Evolutionary conservation across 30 jellyfish, hydroid and myxozoan genomes (phyloP).

Genomic region (Aurelia aurita complex sp. Pacific): DNA sequence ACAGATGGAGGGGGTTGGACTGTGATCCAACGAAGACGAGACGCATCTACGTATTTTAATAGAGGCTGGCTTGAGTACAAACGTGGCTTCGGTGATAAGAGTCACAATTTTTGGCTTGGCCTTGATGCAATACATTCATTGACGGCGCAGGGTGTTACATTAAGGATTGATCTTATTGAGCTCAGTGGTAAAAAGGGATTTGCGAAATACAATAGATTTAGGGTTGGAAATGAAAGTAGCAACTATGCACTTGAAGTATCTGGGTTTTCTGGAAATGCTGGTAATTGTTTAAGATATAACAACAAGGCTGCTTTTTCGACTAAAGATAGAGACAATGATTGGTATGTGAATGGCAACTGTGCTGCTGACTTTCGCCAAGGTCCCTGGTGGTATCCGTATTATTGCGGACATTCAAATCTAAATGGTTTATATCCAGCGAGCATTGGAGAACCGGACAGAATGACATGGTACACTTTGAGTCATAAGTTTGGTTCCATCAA

Average conservation of each 20-base stretch:
- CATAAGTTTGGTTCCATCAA: constrained; percentile 36
- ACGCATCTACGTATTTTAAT: constrained; percentile 19
- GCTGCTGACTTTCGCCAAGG: constrained; percentile 36
- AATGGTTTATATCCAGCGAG: constrained; percentile 58
- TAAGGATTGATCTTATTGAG: constrained; percentile 38
- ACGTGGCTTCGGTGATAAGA: constrained; percentile 51
- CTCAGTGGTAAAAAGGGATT: constrained; percentile 25
- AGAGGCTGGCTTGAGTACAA: constrained; percentile 45
- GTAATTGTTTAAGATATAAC: constrained; percentile 23
- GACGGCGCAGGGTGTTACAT: constrained; percentile 14
- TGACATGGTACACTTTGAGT: constrained; percentile 24
- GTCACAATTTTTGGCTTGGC: constrained; percentile 52
- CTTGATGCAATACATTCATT: constrained; percentile 24
- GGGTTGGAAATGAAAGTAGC: constrained; percentile 11
- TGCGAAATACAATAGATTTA: constrained; percentile 33
- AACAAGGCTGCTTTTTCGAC: constrained; percentile 42
- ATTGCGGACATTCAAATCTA: constrained; percentile 52
- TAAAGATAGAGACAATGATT: constrained; percentile 53
- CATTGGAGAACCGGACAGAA: constrained; percentile 15
- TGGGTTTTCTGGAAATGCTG: constrained; percentile 60
- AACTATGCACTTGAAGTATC: constrained; percentile 8
- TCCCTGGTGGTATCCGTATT: constrained; percentile 50
- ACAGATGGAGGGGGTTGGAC: constrained; percentile 73
- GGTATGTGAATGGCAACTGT: constrained; percentile 23
- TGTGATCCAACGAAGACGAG: constrained; percentile 42